Base-by-base conservation (phyloP, 1,140 invertebrate genomes). In the Hesperophylax magnus region DNA sequence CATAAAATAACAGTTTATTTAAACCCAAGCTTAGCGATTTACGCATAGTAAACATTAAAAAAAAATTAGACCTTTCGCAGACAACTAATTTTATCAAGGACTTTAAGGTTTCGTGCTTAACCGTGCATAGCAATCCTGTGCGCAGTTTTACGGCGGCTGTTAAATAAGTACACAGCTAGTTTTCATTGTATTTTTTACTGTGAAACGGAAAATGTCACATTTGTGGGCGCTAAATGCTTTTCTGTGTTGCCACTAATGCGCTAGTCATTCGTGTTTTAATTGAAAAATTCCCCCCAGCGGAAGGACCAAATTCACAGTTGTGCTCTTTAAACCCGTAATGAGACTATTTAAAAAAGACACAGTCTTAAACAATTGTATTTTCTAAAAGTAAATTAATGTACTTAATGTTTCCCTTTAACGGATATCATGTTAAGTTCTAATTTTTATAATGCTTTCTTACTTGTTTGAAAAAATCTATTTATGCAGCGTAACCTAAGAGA, bases 161-260 rank as follows among this genome's bases (percentile, higher is more conserved):
- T 3, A 22, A n/a, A 58, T 18, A 58, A n/a, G 56, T n/a, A 58
- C 20, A 1, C 0, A 47, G n/a, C 20, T 18, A 58, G 11, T 22
- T 58, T 58, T 18, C n/a, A 58, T 18, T 58, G 17, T 58, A 7
- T 18, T 58, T 58, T 58, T 58, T 7, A n/a, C n/a, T 22, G 20
- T 8, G 20, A 8, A 58, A 20, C 53, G 58, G 63, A n/a, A 47
- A 61, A 80, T 74, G 58, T 65, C 20, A 34, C 47, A 65, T 54
- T 52, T 61, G 17, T n/a, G 22, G 7, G 9, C 18, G 39, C 31
- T 67, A 77, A 77, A 77, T 47, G 75, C 17, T 71, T 71, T 71
- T 71, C 39, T 71, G 67, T 71, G 67, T 71, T 71, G n/a, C 39
- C 39, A 11, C 47, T 71, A 47, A 71, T 18, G 22, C 7, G 39